Percentiles rank a stretch among this genome's conserved stretches.
Evolutionary conservation across 2,797 vertebrate genomes (phyloP).

Genomic region (Prionace glauca): DNA sequence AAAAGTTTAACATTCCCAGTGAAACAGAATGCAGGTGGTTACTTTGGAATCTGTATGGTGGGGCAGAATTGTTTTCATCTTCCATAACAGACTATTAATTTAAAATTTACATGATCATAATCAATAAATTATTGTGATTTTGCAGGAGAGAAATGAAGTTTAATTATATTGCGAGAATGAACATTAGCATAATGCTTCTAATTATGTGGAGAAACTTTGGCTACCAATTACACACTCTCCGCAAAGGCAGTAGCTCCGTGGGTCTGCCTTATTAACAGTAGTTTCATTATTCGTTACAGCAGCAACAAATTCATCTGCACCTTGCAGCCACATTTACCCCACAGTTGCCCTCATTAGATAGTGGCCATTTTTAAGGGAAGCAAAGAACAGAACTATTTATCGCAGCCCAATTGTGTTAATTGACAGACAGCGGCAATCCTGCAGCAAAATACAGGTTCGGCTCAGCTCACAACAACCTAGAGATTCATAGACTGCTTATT

Average conservation of each 20-base stretch:
- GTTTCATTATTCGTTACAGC: conserved; percentile 22
- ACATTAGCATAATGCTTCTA: conserved; percentile 20
- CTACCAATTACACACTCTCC: not conserved
- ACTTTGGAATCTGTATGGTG: not conserved
- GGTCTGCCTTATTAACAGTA: not conserved
- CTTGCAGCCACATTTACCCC: not conserved
- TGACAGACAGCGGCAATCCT: conserved; percentile 1
- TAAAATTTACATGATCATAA: not conserved
- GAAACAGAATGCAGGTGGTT: conserved; percentile 13
- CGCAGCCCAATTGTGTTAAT: conserved; percentile 9
- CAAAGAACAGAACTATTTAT: conserved; percentile 22
- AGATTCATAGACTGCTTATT: conserved; percentile 26
- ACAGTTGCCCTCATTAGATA: not conserved
- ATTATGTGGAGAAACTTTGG: conserved; percentile 14
- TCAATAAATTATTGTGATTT: conserved; percentile 1
- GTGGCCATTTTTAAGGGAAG: not conserved
- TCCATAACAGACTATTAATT: not conserved
- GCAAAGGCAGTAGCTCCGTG: not conserved
- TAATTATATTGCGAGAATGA: conserved; percentile 2
- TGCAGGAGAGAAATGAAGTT: not conserved
- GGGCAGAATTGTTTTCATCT: conserved; percentile 2
- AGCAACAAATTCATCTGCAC: conserved; percentile 22
- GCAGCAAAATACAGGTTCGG: not conserved
- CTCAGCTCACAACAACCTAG: not conserved
- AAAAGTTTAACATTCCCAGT: conserved; percentile 14